phyloP scores from a whole-genome alignment of 1,140 invertebrate genomes.

The Drosophila kurseongensis region DNA sequence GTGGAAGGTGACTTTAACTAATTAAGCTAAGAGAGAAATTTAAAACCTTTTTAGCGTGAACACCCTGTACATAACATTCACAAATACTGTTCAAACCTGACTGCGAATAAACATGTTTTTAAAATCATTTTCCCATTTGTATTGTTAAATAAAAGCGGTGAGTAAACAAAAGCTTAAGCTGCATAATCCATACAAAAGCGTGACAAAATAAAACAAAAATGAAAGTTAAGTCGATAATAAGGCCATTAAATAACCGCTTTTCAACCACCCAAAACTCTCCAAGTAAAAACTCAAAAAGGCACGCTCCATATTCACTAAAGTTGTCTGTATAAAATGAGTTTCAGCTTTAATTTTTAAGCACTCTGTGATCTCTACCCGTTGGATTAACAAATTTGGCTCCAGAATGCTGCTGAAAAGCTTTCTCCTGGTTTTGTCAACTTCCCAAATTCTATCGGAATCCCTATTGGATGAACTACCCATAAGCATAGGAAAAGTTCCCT shows the following conservation, averaged over 20 bases:
- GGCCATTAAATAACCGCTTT: background rate
- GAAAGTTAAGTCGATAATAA: background rate
- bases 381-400: background rate
- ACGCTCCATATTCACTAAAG: too few species aligned
- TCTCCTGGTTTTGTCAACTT: background rate
- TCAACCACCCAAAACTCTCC: background rate
- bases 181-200: background rate
- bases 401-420: slow-evolving; percentile 9
- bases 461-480: slow-evolving; percentile 3
- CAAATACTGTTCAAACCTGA: background rate
- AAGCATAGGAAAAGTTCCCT: slow-evolving; percentile 3
- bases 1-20: too few species aligned
- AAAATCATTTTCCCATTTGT: background rate
- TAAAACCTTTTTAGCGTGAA: background rate
- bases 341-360: background rate
- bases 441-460: background rate
- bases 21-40: too few species aligned
- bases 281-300: background rate
- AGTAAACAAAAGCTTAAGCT: background rate
- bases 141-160: background rate
- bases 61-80: background rate
- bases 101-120: background rate
- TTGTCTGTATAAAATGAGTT: background rate
- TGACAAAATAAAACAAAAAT: background rate
- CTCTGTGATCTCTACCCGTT: background rate